Evolutionary conservation across 2,113 vertebrate species (phyloP).

Genomic region (Hiodon tergisus): DNA sequence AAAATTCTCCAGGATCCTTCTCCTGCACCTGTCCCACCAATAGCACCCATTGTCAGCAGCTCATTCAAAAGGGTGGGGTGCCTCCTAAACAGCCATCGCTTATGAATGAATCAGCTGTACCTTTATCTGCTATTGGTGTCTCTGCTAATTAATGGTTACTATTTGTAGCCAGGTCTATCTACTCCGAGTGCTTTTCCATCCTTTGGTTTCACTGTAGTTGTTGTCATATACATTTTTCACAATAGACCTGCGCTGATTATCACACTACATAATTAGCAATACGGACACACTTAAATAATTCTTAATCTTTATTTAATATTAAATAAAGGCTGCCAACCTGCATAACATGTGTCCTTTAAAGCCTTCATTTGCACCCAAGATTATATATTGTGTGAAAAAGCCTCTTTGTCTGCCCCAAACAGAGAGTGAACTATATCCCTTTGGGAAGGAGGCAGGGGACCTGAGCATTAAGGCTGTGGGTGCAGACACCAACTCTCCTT

Average conservation of each 20-base stretch:
- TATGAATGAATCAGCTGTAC: background rate
- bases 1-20: conserved; percentile 60
- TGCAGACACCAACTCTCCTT: conserved; percentile 67
- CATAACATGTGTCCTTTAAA: no score
- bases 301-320: no score
- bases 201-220: no score
- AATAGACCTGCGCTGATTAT: no score
- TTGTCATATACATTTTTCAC: no score
- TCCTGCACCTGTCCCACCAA: conserved; percentile 53
- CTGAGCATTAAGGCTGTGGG: conserved; percentile 38
- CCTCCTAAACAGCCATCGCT: conserved; percentile 12
- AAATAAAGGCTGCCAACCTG: no score
- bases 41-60: conserved; percentile 37
- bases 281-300: no score
- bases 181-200: no score
- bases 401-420: conserved; percentile 13
- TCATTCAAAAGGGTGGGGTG: conserved; percentile 44
- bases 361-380: no score
- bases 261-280: no score
- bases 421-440: conserved; percentile 66
- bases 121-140: background rate
- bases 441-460: conserved; percentile 62
- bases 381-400: background rate
- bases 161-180: no score
- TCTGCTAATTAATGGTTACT: no score